A percentile compares a stretch with the other conserved stretches of the same genome.
Evolutionary conservation across 1,140 invertebrate species (phyloP).

Genomic region (Dreissena rostriformis): DNA sequence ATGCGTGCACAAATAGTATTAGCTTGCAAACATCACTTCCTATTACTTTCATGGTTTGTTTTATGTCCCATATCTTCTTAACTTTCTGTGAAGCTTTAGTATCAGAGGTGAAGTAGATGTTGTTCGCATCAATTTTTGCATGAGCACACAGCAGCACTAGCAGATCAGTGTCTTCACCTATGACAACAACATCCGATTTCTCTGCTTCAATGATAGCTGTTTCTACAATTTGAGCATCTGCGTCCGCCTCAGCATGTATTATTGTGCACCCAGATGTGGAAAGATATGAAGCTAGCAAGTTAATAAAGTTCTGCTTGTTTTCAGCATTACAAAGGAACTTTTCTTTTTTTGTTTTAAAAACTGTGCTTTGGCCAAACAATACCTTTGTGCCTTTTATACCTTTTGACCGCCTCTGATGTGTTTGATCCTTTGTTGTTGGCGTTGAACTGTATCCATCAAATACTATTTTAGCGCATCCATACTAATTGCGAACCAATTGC

Average conservation of each 20-base stretch:
- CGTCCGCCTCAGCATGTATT: constrained; percentile 53
- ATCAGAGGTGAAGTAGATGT: constrained; percentile 25
- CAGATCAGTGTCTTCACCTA: constrained; percentile 59
- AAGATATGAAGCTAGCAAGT: constrained; percentile 29
- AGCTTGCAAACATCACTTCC: neutral
- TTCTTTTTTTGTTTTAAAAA: constrained; percentile 40
- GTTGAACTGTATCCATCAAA: constrained; percentile 2
- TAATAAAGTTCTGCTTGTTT: constrained; percentile 56
- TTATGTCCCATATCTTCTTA: constrained; percentile 37
- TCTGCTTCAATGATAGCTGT: constrained; percentile 35
- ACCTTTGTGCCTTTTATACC: neutral
- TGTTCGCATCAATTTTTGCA: neutral
- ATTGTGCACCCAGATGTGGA: constrained; percentile 23
- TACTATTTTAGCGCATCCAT: neutral
- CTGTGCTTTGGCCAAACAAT: neutral
- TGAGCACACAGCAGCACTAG: constrained; percentile 50
- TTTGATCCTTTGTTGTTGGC: constrained; percentile 6
- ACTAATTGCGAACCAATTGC: neutral
- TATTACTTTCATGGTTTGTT: neutral
- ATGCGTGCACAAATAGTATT: constrained; percentile 42
- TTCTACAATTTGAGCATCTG: constrained; percentile 53
- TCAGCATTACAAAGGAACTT: constrained; percentile 46
- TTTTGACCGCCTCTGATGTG: neutral
- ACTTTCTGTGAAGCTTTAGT: too few species aligned
- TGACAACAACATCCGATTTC: constrained; percentile 7